Evolutionary conservation across 2,797 vertebrate species (phyloP).

Genomic region (Artibeus lituratus): DNA sequence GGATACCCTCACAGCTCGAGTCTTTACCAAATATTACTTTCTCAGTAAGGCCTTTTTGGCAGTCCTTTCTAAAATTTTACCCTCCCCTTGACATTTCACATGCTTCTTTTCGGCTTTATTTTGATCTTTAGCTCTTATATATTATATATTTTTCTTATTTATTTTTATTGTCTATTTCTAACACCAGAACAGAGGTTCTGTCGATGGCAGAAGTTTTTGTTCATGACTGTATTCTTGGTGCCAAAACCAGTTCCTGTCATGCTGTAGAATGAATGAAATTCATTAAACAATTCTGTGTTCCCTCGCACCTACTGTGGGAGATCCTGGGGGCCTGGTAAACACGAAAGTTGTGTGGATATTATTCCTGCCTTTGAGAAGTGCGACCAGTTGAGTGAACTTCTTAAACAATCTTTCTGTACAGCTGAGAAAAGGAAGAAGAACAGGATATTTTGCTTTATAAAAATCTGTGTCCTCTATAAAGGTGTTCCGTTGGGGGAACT

Average conservation of each 20-base stretch:
- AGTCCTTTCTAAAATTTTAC: background rate
- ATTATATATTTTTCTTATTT: background rate
- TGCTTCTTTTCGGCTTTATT: background rate
- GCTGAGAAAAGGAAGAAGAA: background rate
- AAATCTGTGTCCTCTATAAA: background rate
- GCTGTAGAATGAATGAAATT: background rate
- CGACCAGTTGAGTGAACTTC: background rate
- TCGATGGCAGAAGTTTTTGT: background rate
- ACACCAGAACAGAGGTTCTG: background rate
- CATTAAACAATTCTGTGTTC: background rate
- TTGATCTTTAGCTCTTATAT: background rate
- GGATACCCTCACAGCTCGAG: background rate
- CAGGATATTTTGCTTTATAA: background rate
- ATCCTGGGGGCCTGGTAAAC: background rate
- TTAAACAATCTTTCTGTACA: background rate
- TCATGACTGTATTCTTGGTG: background rate
- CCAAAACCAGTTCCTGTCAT: background rate
- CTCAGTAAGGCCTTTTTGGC: background rate
- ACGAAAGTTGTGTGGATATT: background rate
- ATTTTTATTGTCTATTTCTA: background rate
- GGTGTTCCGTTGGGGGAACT: background rate
- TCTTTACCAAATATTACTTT: background rate
- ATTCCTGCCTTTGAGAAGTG: background rate
- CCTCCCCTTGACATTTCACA: background rate
- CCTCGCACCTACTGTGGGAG: background rate